A percentile compares a stretch with the other conserved stretches of the same genome.
Conservation (phyloP, 2,888 invertebrate species). For the Cactoblastis cactorum region DNA sequence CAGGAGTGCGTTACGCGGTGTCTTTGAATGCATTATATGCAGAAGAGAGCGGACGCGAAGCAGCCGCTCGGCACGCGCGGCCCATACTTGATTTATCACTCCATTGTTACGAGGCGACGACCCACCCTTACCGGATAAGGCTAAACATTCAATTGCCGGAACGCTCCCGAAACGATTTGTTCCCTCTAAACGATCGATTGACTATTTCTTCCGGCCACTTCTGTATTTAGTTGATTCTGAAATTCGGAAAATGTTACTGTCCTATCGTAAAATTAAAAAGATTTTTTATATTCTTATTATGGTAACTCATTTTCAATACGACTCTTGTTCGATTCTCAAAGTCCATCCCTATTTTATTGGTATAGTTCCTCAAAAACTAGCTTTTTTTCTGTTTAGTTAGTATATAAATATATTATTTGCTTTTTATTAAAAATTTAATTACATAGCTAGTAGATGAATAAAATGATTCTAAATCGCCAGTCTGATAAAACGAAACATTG, state of each 20-base stretch:
- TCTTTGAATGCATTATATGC: slow-evolving; percentile 58
- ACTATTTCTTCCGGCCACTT: slow-evolving; percentile 51
- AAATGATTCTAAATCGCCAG: slow-evolving; percentile 15
- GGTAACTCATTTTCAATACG: neutral
- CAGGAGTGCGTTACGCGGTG: slow-evolving; percentile 36
- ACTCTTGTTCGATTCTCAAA: too few species aligned
- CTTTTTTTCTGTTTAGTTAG: too few species aligned
- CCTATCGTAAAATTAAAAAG: too few species aligned
- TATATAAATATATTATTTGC: too few species aligned
- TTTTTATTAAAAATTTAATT: too few species aligned
- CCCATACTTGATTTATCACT: slow-evolving; percentile 78
- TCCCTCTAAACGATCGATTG: slow-evolving; percentile 63
- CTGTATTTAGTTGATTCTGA: slow-evolving; percentile 31
- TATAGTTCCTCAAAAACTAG: too few species aligned
- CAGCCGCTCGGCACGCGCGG: slow-evolving; percentile 61
- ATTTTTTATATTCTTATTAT: neutral
- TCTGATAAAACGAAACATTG: slow-evolving; percentile 50
- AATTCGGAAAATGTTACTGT: too few species aligned
- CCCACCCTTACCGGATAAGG: slow-evolving; percentile 71
- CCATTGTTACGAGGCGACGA: slow-evolving; percentile 71
- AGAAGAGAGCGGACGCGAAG: slow-evolving; percentile 44
- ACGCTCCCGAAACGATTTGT: slow-evolving; percentile 72
- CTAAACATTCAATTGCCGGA: slow-evolving; percentile 76
- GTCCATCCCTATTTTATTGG: too few species aligned
- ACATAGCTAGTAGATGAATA: too few species aligned